Evolutionary conservation across 2,113 vertebrate genomes (phyloP).

Genomic region (Bufo bufo): DNA sequence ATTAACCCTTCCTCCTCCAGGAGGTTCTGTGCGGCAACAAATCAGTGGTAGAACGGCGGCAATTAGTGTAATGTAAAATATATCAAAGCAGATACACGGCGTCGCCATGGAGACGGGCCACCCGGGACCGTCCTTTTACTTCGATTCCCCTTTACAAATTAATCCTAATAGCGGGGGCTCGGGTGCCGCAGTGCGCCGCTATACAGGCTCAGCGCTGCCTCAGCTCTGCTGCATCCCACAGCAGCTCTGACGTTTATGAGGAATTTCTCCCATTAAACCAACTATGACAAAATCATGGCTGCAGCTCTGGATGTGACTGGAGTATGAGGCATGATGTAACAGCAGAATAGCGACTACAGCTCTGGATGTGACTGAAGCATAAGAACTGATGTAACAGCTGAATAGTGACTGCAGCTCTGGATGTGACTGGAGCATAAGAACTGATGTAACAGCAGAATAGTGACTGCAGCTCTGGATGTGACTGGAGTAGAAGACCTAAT

Average conservation of each 20-base stretch:
- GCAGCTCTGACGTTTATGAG: no score
- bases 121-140: neutral
- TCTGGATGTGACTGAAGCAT: neutral
- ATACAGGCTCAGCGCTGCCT: neutral
- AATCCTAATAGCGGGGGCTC: neutral
- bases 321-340: no score
- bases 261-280: no score
- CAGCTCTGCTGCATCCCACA: neutral
- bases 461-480: neutral
- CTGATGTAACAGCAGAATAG: neutral
- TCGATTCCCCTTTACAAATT: constrained; percentile 4
- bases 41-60: neutral
- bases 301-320: no score
- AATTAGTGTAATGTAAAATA: constrained; percentile 4
- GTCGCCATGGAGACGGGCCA: neutral
- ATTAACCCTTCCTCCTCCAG: neutral
- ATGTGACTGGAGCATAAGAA: neutral
- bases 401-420: neutral
- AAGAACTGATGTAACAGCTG: neutral
- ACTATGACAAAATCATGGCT: no score
- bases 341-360: neutral
- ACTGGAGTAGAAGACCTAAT: neutral
- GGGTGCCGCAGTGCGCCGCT: neutral
- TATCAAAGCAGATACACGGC: neutral
- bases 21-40: neutral